Evolutionary conservation across 2,113 vertebrate species (phyloP).

Genomic region (Euleptes europaea): DNA sequence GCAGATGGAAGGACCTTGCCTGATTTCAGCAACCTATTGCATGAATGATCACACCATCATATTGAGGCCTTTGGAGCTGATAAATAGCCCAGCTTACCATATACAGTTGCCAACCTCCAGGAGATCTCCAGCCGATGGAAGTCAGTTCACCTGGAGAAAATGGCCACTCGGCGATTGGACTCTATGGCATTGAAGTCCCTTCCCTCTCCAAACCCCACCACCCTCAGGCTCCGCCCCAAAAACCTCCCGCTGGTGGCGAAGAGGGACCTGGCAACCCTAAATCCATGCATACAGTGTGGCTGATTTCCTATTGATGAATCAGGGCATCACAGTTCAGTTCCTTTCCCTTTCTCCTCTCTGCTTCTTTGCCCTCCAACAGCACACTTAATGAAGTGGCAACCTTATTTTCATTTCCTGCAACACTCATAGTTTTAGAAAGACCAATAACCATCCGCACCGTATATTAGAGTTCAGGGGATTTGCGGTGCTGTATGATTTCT

Average conservation of each 20-base stretch:
- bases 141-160: too few species aligned
- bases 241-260: too few species aligned
- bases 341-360: conserved; percentile 5
- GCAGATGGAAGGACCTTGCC: conserved; percentile 10
- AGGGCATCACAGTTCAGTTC: not conserved
- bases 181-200: too few species aligned
- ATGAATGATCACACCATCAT: conserved; percentile 38
- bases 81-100: conserved; percentile 23
- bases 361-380: not conserved
- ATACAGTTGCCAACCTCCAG: not conserved
- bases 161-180: too few species aligned
- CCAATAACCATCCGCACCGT: not conserved
- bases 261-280: too few species aligned
- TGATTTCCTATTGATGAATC: conserved; percentile 6
- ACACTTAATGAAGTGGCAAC: not conserved
- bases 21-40: conserved; percentile 38
- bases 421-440: not conserved
- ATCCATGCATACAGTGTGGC: not conserved
- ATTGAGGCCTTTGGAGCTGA: conserved; percentile 50
- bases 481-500: not conserved
- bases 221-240: too few species aligned
- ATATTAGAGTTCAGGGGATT: not conserved
- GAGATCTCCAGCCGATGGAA: too few species aligned
- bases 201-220: too few species aligned
- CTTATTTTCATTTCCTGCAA: not conserved